Base-by-base conservation (phyloP, 2,888 invertebrate species). In the Idaea dimidiata region DNA sequence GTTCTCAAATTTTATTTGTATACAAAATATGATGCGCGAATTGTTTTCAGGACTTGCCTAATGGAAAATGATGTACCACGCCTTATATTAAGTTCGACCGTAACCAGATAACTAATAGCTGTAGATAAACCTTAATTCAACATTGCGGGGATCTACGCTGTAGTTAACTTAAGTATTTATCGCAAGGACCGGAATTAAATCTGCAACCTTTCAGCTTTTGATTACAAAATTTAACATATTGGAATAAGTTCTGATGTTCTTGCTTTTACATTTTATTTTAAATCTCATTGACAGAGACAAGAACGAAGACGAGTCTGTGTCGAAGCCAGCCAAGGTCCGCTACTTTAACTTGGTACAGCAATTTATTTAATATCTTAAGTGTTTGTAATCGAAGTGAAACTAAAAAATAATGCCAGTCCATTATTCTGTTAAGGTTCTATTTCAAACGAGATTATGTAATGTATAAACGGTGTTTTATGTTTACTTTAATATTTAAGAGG, bases 361-460 rank as follows among this genome's bases (percentile, higher is more conserved):
- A 78, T 80, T 85, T 81, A 82, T 79, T 80, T 79, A 56, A 17
- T 75, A 70, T 78, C 72, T 74, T 72, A 65, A 69, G 72, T 74
- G 75, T 78, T 78, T 78, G 74, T 76, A 77, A 74, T 78, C 73
- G 72, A 62, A 76, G 69, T 68, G 70, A 67, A 72, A 67, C 63
- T 63, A 66, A 65, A 70, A 68, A 43, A 43, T 43, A 43, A 43
- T 43, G 43, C 14, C 43, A 8, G 43, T 43, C 43, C 43, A 43
- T 43, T 43, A 43, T 10, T 43, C 43, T 8, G 43, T 43, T 43
- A 43, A 43, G 43, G 43, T 43, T 43, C 43, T 43, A 43, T 43
- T 43, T 43, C 43, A 43, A 43, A 43, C 43, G 43, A 43, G 43
- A 43, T 43, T 7, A 43, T 43, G 8, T 43, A 43, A 43, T 43